Evolutionary conservation across 2,113 vertebrate genomes (phyloP), one percentile per base, ranked within the genome.

Genomic region (Hydrochoerus hydrochaeris): DNA sequence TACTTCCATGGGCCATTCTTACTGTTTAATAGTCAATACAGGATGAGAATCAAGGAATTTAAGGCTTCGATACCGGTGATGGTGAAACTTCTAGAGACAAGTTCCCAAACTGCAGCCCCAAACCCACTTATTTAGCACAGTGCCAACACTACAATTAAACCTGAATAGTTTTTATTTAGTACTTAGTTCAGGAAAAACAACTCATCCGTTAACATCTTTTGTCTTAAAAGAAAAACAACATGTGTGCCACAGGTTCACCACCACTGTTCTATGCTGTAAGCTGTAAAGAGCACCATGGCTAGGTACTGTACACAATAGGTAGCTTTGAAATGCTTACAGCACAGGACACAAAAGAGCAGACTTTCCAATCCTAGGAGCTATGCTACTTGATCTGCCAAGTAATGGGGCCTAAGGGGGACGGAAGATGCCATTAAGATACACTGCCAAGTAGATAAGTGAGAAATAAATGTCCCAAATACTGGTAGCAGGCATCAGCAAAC

Each of bases 371-470:
- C 57, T 87, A 60, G 77, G 28, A 90, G 11, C n/a, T 5, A 30
- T 19, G 16, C 3, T 10, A 52, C 49, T 52, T 52, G 67, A 83
- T 28, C 14, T 24, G 54, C 62, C 91, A 81, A 65, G 32, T 0
- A 75, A 52, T 35, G 28, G 22, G 30, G 38, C 52, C 67, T 54
- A 46, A 14, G 28, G 28, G n/a, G 63, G 20, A 81, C 0, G 35
- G 89, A 85, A 67, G 83, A 91, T 54, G 52, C 81, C 75, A 62
- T 63, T 71, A 82, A 71, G 80, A 77, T 62, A 52, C 35, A 86
- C 26, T 38, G 91, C 91, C 96, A 94, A 67, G 96, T 19, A 87
- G 75, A 67, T 32, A 60, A 95, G 63, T 63, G 35, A 69, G 78
- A 92, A 93, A 80, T n/a, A 90, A 92, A 57, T 19, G n/a, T 57